These are phyloP conservation scores for Glossophaga mutica DNA, from an alignment of 2,797 vertebrate species.

Conservation along the genomic window DNA sequence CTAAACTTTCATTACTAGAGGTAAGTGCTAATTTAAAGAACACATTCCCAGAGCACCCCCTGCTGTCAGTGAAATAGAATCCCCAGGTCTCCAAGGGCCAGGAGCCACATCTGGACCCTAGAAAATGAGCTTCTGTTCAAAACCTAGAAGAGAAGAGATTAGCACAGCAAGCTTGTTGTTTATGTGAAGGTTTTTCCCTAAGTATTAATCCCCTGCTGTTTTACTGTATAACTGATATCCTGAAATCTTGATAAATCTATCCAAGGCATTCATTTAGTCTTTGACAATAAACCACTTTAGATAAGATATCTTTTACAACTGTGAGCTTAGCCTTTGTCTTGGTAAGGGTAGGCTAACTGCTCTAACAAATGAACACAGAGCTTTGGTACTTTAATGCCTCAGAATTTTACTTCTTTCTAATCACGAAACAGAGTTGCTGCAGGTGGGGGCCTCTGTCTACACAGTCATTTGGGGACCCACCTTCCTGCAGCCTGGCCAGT, in stretches of 20 bases:
- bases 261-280: fast-evolving
- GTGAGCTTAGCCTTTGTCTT: fast-evolving
- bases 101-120: neutral
- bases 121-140: neutral
- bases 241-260: neutral
- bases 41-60: slow-evolving; percentile 7
- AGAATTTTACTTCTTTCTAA: neutral
- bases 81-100: neutral
- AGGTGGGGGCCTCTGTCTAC: fast-evolving
- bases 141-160: neutral
- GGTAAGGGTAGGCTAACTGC: too few relatives aligned
- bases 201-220: too few relatives aligned
- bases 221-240: neutral
- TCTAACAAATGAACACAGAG: neutral
- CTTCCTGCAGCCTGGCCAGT: neutral
- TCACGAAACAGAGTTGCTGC: fast-evolving
- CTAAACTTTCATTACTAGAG: neutral
- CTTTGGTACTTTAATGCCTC: fast-evolving
- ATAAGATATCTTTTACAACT: fast-evolving
- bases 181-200: neutral
- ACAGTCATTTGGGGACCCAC: fast-evolving
- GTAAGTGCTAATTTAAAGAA: neutral
- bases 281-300: too few relatives aligned
- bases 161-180: fast-evolving
- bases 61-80: neutral